Evolutionary conservation across 2,888 invertebrate genomes (phyloP), one percentile per base, ranked within the genome.

Genomic region (Phalangium opilio): DNA sequence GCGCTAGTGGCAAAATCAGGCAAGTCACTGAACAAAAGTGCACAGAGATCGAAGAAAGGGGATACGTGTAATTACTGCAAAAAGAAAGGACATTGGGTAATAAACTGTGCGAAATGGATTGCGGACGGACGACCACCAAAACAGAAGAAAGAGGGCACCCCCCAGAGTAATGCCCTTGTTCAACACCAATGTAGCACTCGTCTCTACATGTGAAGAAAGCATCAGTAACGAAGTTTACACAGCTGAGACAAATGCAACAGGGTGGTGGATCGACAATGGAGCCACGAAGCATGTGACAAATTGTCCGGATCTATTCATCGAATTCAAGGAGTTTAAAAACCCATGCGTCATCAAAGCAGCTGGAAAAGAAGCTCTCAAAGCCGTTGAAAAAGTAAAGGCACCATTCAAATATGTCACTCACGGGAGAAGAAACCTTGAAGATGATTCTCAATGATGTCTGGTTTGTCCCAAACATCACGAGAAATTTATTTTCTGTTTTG

Each of bases 61-160:
- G 33, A 32, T 3, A 38, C 20, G 8, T 48, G 39, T 17, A 48
- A 48, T 10, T 50, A 50, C 14, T 50, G 50, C 12, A 41, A 50
- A n/a, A 21, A 50, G 15, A 35, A 15, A n/a, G 50, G 35, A 4
- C 44, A 44, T 14, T 50, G 48, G 44, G 21, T 41, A 1, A 50
- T 17, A 33, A 17, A 2, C 1, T 50, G 48, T 14, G 4, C 1
- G 3, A 48, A 44, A n/a, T 44, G 47, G 48, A 38, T 27, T 27
- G 43, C 33, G 20, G 49, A 49, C 38, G 43, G 43, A 2, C 38
- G 15, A 34, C 46, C 44, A 41, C 18, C 41, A 19, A 48, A 43
- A 27, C 32, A 19, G 7, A 43, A 8, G 33, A 11, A 21, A 3
- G 20, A 20, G 19, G 8, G 11, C 8, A 33, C 10, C 2, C 1